These are phyloP conservation scores for Chelon auratus DNA, from an alignment of 2,797 vertebrate species.

Conservation along the genomic window DNA sequence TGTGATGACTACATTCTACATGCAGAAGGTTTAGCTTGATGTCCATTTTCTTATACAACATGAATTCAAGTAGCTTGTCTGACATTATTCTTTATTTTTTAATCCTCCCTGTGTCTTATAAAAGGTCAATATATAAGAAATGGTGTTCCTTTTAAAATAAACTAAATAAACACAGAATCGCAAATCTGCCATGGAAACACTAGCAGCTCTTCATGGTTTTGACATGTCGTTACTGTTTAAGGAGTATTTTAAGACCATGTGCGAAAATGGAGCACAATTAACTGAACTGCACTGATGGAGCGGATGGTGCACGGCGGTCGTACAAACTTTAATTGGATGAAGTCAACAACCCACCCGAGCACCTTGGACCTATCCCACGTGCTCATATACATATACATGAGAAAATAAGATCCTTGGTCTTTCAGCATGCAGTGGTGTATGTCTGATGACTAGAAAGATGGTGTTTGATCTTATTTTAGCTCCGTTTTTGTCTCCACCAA, in stretches of 20 bases:
- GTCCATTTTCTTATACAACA: no score
- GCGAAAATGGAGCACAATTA: constrained; percentile 1
- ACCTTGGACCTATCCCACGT: constrained; percentile 14
- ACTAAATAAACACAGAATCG: not conserved
- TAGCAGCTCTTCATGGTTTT: not conserved
- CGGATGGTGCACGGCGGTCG: not conserved
- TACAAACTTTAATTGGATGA: not conserved
- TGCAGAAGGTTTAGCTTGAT: not conserved
- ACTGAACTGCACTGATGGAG: not conserved
- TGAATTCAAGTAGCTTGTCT: not conserved
- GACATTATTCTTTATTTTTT: not conserved
- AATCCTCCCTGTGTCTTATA: not conserved
- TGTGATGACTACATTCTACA: constrained; percentile 20
- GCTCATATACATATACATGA: constrained; percentile 2
- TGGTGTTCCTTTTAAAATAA: no score
- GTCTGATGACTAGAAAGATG: no score
- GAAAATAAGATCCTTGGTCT: not conserved
- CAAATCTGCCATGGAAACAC: not conserved
- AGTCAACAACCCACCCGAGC: constrained; percentile 4
- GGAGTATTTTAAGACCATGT: not conserved
- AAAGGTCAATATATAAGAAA: no score
- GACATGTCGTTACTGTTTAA: not conserved
- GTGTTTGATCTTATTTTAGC: no score
- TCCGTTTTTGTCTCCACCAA: no score
- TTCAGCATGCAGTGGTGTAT: not conserved